Conservation (phyloP, 1,140 invertebrate species). For the Augochlora pura region DNA sequence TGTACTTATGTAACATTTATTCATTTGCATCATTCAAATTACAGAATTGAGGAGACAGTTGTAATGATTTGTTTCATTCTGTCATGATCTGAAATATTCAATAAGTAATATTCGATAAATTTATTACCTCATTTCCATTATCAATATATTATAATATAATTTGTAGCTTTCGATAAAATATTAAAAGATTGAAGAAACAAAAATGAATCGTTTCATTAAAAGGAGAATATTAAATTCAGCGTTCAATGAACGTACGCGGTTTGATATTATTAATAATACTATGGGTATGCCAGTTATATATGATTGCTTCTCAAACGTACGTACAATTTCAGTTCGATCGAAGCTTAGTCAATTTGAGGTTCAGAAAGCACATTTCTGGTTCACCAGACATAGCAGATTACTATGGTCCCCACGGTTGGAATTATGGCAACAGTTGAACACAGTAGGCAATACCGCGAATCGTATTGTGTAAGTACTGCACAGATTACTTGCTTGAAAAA, state of each 20-base stretch:
- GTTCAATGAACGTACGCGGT: background rate
- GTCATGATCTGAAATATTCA: no score
- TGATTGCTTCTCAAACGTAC: background rate
- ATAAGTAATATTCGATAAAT: no score
- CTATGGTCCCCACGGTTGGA: background rate
- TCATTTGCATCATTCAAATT: no score
- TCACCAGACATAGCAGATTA: background rate
- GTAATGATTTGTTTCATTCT: no score
- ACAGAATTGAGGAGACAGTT: no score
- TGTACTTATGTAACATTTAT: no score
- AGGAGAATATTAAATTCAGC: no score
- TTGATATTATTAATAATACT: background rate
- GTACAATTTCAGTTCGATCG: background rate
- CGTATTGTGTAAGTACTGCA: background rate
- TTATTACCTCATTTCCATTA: no score
- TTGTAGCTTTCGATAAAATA: no score
- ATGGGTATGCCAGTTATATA: background rate
- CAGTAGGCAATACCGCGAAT: background rate
- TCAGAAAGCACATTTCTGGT: background rate
- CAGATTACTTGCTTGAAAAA: background rate
- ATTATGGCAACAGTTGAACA: background rate
- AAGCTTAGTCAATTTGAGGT: slow-evolving; percentile 15
- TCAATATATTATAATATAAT: no score
- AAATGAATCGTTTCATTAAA: no score
- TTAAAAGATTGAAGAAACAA: no score